Evolutionary conservation across 2,888 invertebrate genomes (phyloP).

Genomic region (Cheilosia vernalis): DNA sequence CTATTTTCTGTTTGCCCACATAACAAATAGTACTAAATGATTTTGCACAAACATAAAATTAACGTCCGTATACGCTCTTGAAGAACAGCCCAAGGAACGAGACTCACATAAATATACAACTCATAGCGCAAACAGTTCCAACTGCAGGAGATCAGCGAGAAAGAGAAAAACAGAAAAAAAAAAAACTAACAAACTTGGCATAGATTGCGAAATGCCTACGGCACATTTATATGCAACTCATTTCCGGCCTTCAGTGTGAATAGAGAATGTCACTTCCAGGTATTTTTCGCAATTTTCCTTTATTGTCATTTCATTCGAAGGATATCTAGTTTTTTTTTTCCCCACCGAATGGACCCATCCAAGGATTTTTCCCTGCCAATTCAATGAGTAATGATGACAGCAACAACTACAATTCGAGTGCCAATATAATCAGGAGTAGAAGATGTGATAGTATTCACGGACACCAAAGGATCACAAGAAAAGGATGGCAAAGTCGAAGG

Average conservation of each 20-base stretch:
- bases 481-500: conserved; percentile 5
- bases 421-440: conserved; percentile 45
- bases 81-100: neutral
- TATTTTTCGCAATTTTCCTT: conserved; percentile 40
- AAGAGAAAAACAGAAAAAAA: neutral
- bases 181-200: conserved; percentile 24
- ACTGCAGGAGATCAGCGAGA: conserved; percentile 6
- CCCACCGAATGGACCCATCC: neutral
- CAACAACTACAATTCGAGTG: conserved; percentile 42
- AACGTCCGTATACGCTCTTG: neutral
- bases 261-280: conserved; percentile 42
- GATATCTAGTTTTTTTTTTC: conserved; percentile 4
- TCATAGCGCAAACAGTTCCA: neutral
- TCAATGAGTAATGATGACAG: conserved; percentile 37
- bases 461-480: conserved; percentile 24
- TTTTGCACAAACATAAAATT: conserved; percentile 19
- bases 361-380: conserved; percentile 35
- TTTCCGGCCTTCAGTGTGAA: conserved; percentile 43
- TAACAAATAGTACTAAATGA: conserved; percentile 16
- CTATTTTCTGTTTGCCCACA: neutral
- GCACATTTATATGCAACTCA: conserved; percentile 59
- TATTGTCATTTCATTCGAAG: conserved; percentile 2
- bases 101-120: neutral
- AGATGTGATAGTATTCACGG: conserved; percentile 37
- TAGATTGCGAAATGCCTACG: conserved; percentile 16